These are phyloP conservation scores for Minunthozetes semirufus DNA, from an alignment of 2,888 invertebrate species.

Conservation along the genomic window DNA sequence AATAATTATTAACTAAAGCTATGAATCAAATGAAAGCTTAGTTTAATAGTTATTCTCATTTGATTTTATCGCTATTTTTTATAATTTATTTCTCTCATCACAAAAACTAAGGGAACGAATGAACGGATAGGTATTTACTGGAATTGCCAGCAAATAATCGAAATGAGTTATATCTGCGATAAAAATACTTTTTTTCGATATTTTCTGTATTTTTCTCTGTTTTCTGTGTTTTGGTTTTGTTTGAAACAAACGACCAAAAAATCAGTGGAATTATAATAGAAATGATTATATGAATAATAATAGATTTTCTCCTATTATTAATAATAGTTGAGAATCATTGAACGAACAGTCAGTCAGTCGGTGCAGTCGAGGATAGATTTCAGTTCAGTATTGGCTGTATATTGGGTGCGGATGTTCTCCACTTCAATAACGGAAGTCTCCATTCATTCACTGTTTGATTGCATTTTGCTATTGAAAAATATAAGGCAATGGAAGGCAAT, in stretches of 20 bases:
- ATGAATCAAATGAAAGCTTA: conserved; percentile 1
- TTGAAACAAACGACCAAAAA: neutral
- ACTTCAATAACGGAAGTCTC: conserved; percentile 26
- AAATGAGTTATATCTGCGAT: neutral
- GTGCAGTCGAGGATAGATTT: conserved; percentile 21
- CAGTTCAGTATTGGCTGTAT: neutral
- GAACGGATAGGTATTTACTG: neutral
- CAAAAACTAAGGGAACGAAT: neutral
- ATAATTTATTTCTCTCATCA: neutral
- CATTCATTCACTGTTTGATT: neutral
- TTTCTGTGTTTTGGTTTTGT: too few species aligned
- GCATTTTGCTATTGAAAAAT: conserved; percentile 6
- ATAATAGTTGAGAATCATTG: neutral
- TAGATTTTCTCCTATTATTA: neutral
- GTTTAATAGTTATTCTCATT: conserved; percentile 1
- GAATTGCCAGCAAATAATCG: neutral
- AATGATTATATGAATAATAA: conserved; percentile 8
- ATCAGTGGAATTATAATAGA: neutral
- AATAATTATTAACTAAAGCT: conserved; percentile 6
- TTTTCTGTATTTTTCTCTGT: too few species aligned
- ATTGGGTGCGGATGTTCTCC: conserved; percentile 19
- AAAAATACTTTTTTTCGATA: neutral
- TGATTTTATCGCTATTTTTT: conserved; percentile 1
- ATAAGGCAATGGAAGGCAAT: neutral
- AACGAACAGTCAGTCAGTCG: neutral